phyloP scores from a whole-genome alignment of 2,113 vertebrate species.

The Odocoileus virginianus region DNA sequence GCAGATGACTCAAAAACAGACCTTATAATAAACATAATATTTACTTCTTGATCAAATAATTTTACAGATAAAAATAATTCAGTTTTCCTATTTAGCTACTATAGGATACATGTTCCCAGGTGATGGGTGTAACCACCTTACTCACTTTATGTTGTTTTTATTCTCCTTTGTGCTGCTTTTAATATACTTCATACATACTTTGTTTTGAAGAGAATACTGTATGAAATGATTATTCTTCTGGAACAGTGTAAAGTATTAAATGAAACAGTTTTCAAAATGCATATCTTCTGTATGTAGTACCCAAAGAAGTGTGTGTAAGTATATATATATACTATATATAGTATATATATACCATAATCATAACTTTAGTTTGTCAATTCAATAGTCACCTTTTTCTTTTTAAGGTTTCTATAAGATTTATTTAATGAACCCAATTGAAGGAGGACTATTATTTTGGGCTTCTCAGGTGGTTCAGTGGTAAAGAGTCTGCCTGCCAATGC shows the following conservation, averaged over 20 bases:
- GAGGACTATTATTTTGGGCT: not conserved
- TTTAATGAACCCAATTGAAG: not conserved
- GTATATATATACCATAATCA: not conserved
- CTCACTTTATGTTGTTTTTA: not conserved
- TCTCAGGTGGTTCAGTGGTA: not conserved
- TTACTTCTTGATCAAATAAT: not conserved
- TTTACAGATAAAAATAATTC: not conserved
- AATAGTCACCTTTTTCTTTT: not conserved
- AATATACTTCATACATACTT: not conserved
- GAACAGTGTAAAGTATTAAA: not conserved
- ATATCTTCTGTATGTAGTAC: not conserved
- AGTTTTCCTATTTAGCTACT: not conserved
- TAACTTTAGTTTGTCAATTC: not conserved
- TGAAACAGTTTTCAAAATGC: not conserved
- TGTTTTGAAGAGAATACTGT: not conserved
- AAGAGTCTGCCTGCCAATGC: not conserved
- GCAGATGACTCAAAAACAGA: not conserved
- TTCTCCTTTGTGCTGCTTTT: not conserved
- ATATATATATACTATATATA: not conserved
- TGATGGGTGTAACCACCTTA: not conserved
- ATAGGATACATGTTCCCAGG: not conserved
- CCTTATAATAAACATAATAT: not conserved
- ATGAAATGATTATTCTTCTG: not conserved
- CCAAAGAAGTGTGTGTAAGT: not conserved
- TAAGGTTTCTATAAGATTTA: not conserved